Conservation (phyloP, 2,797 vertebrate species). For the Cercopithecus petaurista region DNA sequence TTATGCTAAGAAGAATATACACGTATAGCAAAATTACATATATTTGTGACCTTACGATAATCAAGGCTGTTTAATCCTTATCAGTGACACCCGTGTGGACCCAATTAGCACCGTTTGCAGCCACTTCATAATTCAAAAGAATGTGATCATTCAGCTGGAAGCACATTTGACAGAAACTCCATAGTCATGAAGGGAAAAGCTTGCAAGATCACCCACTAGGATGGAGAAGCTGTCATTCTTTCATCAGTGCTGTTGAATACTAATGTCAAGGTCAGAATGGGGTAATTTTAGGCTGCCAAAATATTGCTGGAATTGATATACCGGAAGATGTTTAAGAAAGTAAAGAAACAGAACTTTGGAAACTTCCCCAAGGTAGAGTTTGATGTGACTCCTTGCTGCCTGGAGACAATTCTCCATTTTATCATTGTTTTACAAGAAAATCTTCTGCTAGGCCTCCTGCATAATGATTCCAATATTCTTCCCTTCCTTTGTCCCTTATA, state of each 20-base stretch:
- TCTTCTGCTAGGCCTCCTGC: not conserved
- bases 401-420: conserved; percentile 11
- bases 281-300: conserved; percentile 88
- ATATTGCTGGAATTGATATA: conserved; percentile 83
- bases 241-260: conserved; percentile 85
- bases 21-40: conserved; percentile 64
- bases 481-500: conserved; percentile 21
- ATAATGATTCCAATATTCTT: not conserved
- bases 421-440: conserved; percentile 26
- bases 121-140: conserved; percentile 87
- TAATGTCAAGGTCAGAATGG: conserved; percentile 88
- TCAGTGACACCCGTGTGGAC: conserved; percentile 82
- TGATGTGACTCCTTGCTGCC: not conserved
- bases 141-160: conserved; percentile 87
- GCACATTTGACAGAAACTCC: conserved; percentile 88
- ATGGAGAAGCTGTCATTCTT: conserved; percentile 87
- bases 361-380: conserved; percentile 75
- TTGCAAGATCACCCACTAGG: conserved; percentile 85
- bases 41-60: conserved; percentile 75
- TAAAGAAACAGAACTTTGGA: conserved; percentile 71
- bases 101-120: conserved; percentile 86
- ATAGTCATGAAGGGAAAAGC: conserved; percentile 87
- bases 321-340: conserved; percentile 80
- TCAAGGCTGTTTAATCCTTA: conserved; percentile 82
- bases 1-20: conserved; percentile 54